Conservation (phyloP, 2,888 invertebrate species). For the Endotricha flammealis region DNA sequence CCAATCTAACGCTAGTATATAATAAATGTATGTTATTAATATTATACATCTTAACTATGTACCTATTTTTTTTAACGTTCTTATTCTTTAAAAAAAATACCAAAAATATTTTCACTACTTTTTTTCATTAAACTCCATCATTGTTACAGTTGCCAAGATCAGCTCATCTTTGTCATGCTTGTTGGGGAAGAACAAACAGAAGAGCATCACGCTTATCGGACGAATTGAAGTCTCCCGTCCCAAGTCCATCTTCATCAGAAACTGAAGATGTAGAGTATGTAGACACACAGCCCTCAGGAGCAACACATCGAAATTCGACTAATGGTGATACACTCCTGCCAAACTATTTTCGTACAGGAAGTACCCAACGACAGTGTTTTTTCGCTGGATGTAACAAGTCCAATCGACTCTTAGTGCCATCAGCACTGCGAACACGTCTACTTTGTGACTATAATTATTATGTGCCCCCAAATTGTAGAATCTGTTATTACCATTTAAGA, state of each 20-base stretch:
- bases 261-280: neutral
- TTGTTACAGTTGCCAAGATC: slow-evolving; percentile 2
- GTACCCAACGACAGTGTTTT: slow-evolving; percentile 7
- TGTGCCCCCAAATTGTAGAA: slow-evolving; percentile 6
- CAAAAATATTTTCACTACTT: too few species aligned
- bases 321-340: slow-evolving; percentile 2
- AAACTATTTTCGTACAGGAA: slow-evolving; percentile 1
- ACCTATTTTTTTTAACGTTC: too few species aligned
- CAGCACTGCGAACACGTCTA: neutral
- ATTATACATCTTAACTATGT: too few species aligned
- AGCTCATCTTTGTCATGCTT: slow-evolving; percentile 1
- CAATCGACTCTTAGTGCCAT: slow-evolving; percentile 1
- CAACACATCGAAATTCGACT: neutral
- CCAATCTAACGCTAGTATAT: too few species aligned
- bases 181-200: slow-evolving; percentile 3
- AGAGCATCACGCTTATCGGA: neutral
- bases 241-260: neutral
- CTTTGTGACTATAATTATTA: slow-evolving; percentile 5
- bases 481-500: slow-evolving; percentile 5
- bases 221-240: neutral
- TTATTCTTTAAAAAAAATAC: too few species aligned
- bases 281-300: neutral
- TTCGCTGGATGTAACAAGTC: slow-evolving; percentile 3
- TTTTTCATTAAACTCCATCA: too few species aligned
- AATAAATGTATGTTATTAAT: too few species aligned